Conservation (phyloP, 1,140 invertebrate genomes). For the Drosophila nannoptera region DNA sequence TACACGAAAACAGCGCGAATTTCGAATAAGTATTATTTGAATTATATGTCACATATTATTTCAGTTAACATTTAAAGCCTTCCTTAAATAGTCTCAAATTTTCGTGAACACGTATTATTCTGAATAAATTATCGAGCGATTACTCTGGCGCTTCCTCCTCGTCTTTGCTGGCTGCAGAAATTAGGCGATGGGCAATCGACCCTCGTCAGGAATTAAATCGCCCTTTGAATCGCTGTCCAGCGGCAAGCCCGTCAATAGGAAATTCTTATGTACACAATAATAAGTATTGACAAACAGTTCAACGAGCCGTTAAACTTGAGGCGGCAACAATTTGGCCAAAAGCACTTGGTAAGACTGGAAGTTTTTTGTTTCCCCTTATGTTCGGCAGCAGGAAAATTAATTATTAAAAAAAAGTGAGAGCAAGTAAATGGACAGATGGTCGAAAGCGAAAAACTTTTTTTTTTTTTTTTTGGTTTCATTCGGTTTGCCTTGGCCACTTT, state of each 20-base stretch:
- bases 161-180: background rate
- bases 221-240: constrained; percentile 9
- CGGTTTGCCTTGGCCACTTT: constrained; percentile 37
- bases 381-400: constrained; percentile 42
- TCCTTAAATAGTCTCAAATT: too few species aligned
- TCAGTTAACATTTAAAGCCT: too few species aligned
- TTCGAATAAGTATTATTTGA: too few species aligned
- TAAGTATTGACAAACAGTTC: constrained; percentile 32
- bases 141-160: too few species aligned
- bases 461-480: constrained; percentile 49
- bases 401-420: constrained; percentile 50
- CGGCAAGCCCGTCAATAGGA: constrained; percentile 25
- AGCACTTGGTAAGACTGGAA: constrained; percentile 14
- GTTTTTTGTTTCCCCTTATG: background rate
- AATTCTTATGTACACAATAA: constrained; percentile 37
- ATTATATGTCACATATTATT: too few species aligned
- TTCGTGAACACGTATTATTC: too few species aligned
- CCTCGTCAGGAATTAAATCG: constrained; percentile 28
- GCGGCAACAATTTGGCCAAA: background rate
- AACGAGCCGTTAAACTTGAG: constrained; percentile 21
- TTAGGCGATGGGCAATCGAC: constrained; percentile 26
- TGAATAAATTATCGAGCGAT: too few species aligned
- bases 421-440: constrained; percentile 15
- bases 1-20: too few species aligned
- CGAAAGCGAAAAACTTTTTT: constrained; percentile 41